Base-by-base conservation (phyloP, 2,797 vertebrate genomes). In the Siniperca obscura region DNA sequence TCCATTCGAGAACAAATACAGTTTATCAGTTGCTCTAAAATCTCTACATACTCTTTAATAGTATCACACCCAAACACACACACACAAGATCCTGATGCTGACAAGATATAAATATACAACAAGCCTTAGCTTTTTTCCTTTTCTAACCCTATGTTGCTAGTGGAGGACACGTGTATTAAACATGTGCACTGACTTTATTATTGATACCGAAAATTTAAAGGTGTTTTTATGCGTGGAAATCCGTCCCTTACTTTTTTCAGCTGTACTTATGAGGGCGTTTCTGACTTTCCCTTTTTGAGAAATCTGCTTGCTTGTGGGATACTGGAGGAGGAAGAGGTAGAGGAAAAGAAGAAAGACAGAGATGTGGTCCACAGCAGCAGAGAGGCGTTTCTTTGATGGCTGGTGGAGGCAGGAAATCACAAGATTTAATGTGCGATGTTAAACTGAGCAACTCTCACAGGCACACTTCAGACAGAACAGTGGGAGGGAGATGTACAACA, bases 301-400 rank as follows among this genome's bases (percentile, higher is more conserved):
- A 68, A 83, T 9, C 22, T 0, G n/a, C 70, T 76, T 38, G 61
- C 78, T 81, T 84, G 70, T 89, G 86, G 85, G 83, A 85, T 78
- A 67, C 55, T 74, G 83, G 86, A 87, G 89, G 86, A 87, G 83
- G 87, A 72, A 70, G 78, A 87, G 74, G 56, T 59, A 61, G 78
- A 88, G 74, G 62, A 70, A 53, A 68, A 86, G 73, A 83, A 85
- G 62, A 86, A 81, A 87, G 85, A 44, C n/a, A 77, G 66, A 53
- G 44, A 81, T 74, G 74, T 22, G 4, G 69, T 80, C 71, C 83
- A 75, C 67, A 76, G 82, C 73, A 89, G 76, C 82, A 81, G 81
- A 78, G 87, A 89, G 85, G 80, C 82, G 87, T 92, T 90, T 70
- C 82, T 92, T 85, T 93, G 89, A 91, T 91, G 81, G 81, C 79